A percentile compares a stretch with the other conserved stretches of the same genome.
Evolutionary conservation across 2,113 vertebrate genomes (phyloP).

Genomic region (Gopherus evgoodei): DNA sequence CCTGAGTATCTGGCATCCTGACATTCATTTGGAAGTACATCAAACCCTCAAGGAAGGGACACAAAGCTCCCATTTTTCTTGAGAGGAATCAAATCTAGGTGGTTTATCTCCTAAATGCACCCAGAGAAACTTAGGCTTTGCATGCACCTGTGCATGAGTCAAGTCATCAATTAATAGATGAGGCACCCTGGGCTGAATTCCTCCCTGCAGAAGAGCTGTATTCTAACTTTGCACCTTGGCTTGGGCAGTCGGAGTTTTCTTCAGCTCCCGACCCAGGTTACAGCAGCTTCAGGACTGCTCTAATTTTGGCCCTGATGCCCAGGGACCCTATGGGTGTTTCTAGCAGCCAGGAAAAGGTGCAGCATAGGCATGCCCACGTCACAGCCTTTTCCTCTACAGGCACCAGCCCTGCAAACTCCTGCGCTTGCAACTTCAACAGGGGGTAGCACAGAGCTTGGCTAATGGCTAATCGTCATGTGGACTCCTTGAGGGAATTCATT

Average conservation of each 20-base stretch:
- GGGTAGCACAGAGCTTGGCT: neutral
- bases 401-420: neutral
- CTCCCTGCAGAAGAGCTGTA: rapidly evolving
- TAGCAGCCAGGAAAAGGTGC: neutral
- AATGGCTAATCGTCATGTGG: rapidly evolving
- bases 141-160: neutral
- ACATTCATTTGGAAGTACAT: constrained; percentile 47
- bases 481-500: neutral
- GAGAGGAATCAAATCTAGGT: neutral
- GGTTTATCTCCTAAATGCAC: neutral
- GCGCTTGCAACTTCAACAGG: rapidly evolving
- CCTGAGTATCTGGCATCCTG: constrained; percentile 44
- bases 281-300: neutral
- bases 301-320: neutral
- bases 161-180: rapidly evolving
- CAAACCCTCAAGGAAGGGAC: constrained; percentile 48
- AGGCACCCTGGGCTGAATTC: neutral
- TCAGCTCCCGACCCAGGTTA: neutral
- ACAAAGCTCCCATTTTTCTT: constrained; percentile 3
- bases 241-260: neutral
- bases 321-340: rapidly evolving
- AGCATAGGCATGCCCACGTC: neutral
- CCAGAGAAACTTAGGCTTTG: neutral
- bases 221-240: neutral
- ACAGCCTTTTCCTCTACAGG: neutral